phyloP scores from a whole-genome alignment of 2,888 invertebrate genomes.

The Hyles lineata region DNA sequence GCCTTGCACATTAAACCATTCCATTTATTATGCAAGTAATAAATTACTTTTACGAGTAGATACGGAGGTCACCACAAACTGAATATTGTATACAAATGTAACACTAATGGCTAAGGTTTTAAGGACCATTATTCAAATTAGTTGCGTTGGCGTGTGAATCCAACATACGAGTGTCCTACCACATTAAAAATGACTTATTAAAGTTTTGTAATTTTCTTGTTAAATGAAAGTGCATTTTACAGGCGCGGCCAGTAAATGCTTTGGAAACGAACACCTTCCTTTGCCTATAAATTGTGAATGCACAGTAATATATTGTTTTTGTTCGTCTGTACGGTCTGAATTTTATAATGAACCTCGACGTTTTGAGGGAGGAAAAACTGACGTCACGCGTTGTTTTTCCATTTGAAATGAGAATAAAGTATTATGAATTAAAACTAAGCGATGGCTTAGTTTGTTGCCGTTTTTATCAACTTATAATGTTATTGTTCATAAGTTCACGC shows the following conservation, averaged over 20 bases:
- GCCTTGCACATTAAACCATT: constrained; percentile 5
- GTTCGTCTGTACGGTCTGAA: background rate
- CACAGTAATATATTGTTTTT: background rate
- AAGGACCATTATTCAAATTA: constrained; percentile 16
- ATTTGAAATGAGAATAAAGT: no score
- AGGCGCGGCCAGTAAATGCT: constrained; percentile 10
- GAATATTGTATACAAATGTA: constrained; percentile 2
- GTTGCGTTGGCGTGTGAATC: constrained; percentile 10
- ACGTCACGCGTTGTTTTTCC: no score
- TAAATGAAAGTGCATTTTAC: constrained; percentile 22
- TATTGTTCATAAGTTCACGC: no score
- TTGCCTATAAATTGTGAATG: background rate
- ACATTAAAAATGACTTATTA: constrained; percentile 26
- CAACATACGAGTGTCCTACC: constrained; percentile 1
- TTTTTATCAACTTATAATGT: no score
- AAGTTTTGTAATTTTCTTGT: constrained; percentile 4
- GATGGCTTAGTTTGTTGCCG: no score
- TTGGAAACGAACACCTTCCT: background rate
- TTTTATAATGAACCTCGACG: background rate
- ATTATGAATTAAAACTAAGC: no score
- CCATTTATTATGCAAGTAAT: constrained; percentile 23
- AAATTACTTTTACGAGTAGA: constrained; percentile 16
- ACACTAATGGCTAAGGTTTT: background rate
- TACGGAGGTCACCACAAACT: constrained; percentile 5
- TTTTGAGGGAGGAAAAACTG: background rate